Evolutionary conservation across 1,140 invertebrate species (phyloP).

Genomic region (Polypedilum pembai): DNA sequence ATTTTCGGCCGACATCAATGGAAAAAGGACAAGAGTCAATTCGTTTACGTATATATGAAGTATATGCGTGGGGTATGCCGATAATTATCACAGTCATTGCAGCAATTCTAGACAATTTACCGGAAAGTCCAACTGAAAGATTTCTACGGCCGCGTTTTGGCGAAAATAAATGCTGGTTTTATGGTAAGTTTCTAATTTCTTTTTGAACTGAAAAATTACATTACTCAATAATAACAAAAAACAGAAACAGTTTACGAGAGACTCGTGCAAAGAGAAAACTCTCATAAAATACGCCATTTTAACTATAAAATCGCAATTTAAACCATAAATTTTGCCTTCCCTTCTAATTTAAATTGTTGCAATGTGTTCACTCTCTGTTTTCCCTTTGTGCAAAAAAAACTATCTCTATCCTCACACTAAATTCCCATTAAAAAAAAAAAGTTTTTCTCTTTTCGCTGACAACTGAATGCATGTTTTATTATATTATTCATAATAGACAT

Average conservation of each 20-base stretch:
- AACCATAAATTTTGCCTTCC: slow-evolving; percentile 17
- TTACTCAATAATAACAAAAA: slow-evolving; percentile 14
- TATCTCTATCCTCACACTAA: slow-evolving; percentile 8
- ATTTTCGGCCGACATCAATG: slow-evolving; percentile 69
- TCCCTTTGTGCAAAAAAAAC: background rate
- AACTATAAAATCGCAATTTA: slow-evolving; percentile 7
- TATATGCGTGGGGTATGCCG: slow-evolving; percentile 74
- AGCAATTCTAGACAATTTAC: slow-evolving; percentile 59
- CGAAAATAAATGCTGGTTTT: slow-evolving; percentile 69
- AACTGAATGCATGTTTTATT: slow-evolving; percentile 2
- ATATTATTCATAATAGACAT: background rate
- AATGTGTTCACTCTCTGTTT: background rate
- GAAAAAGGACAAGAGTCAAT: slow-evolving; percentile 73
- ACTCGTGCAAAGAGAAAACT: background rate
- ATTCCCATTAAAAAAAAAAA: background rate
- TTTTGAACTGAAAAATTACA: slow-evolving; percentile 3
- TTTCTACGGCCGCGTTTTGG: slow-evolving; percentile 66
- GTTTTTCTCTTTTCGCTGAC: background rate
- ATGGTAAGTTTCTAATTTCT: slow-evolving; percentile 47
- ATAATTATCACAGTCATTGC: slow-evolving; percentile 62
- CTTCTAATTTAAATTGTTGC: slow-evolving; percentile 18
- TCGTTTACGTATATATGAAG: slow-evolving; percentile 63
- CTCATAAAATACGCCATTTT: slow-evolving; percentile 9
- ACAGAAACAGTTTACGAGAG: background rate
- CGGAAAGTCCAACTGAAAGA: slow-evolving; percentile 47